Base-by-base conservation (phyloP, 2,888 invertebrate species). In the Stramonita haemastoma region DNA sequence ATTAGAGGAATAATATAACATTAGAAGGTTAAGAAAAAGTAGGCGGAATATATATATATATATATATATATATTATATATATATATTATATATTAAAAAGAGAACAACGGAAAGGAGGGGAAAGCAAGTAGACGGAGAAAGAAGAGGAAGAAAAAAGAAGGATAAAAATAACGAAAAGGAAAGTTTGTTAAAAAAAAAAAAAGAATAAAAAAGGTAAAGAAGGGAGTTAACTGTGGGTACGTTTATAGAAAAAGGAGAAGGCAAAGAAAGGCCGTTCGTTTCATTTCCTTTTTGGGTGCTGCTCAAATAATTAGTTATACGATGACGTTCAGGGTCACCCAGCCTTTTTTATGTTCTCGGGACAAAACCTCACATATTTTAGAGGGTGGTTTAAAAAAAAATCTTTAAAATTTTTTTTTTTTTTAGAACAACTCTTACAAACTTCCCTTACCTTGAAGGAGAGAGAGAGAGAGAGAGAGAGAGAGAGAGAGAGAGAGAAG, bases 111-210 rank as follows among this genome's bases (percentile, higher is more conserved):
- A 79, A 22, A 79, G 79, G 17, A 32, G 34, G 29, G 11, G 15
- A 19, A 32, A 19, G 13, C 32, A 32, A 32, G 19, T 2, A 32
- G 22, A 32, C 32, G 11, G 15, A 32, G 32, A 32, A 19, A 32
- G 32, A 32, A 34, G 87, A 87, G 87, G 46, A 26, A 36, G 87
- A 73, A n/a, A 77, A 87, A 77, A 77, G 60, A 46, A 66, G 60
- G 73, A 87, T 46, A 46, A 32, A 77, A 26, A 13, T 4, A 77
- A 15, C 5, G 13, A 29, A 8, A 22, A 19, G 13, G 77, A 79
- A 32, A 34, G 32, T 46, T 8, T 46, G 66, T 22, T 26, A 8
- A 32, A 79, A 32, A 17, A 32, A 79, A 22, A 34, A 17, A 34
- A 19, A 34, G 77, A 32, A 5, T 8, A 5, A 6, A 77, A 32